Evolutionary conservation across 2,797 vertebrate genomes (phyloP), one percentile per base, ranked within the genome.

Genomic region (Benthosema pterotum): DNA sequence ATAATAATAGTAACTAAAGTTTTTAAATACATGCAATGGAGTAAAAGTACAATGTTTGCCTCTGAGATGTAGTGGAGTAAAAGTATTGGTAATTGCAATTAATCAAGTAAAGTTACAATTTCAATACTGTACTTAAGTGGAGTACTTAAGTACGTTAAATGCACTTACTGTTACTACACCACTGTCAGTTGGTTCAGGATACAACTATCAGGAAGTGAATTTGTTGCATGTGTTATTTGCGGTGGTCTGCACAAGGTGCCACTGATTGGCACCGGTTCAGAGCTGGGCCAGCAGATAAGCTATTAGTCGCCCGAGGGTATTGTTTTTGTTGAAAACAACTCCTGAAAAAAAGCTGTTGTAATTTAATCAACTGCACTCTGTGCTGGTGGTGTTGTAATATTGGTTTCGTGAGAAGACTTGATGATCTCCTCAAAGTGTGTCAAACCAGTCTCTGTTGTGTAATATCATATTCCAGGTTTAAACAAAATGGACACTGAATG

Each of bases 291-390:
- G 73, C 8, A 62, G 78, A 79, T 69, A 67, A 78, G 61, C 67
- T 75, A 77, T 77, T 59, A 68, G 62, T 61, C 51, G 62, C 77
- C 78, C 17, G 47, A 57, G 71, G 76, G 66, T 74, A 43, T 71
- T 78, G 47, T 68, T 71, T 63, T 74, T 67, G 64, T 51, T 71
- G 55, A 65, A 18, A 46, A 48, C 68, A 32, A 32, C 32, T 32
- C 32, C 79, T 76, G 56, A 76, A 73, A 78, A 73, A 78, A 66
- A 70, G 69, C 69, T 73, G 74, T 68, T 53, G 68, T 72, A 71
- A 82, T 77, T 83, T 57, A 74, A 71, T 69, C 69, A 69, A 3
- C 65, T 72, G 59, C 83, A 76, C 77, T 63, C 77, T 63, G 65
- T 65, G n/a, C n/a, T n/a, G 62, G 60, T 68, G 60, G 65, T 11